phyloP scores from a whole-genome alignment of 2,113 vertebrate genomes.

The Charadrius vociferus region DNA sequence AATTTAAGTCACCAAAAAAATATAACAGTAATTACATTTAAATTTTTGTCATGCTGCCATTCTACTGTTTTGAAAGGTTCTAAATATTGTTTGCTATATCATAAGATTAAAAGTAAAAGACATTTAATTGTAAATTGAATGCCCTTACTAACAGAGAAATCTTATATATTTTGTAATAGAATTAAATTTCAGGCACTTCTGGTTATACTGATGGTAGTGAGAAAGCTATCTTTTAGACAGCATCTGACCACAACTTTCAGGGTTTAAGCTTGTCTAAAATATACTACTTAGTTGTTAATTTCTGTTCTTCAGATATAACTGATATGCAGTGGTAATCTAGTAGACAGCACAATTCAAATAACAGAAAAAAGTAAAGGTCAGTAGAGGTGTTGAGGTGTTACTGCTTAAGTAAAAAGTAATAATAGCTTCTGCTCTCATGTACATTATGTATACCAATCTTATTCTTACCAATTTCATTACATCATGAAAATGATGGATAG shows the following conservation, averaged over 20 bases:
- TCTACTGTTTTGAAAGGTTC: neutral
- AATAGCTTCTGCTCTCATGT: neutral
- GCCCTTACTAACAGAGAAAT: neutral
- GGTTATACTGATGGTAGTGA: neutral
- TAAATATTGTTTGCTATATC: neutral
- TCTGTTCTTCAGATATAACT: neutral
- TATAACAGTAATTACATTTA: neutral
- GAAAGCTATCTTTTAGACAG: neutral
- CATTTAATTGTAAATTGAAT: neutral
- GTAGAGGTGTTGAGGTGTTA: neutral
- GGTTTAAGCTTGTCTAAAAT: neutral
- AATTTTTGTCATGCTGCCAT: neutral
- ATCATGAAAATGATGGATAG: neutral
- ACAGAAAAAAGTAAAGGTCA: neutral
- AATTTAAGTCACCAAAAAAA: neutral
- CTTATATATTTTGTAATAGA: neutral
- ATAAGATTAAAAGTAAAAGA: neutral
- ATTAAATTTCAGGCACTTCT: neutral
- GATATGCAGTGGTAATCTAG: neutral
- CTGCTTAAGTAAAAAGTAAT: neutral
- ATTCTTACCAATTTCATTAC: neutral
- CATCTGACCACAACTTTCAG: neutral
- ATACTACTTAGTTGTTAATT: neutral
- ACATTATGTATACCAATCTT: neutral
- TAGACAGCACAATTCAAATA: neutral